These are phyloP conservation scores for Perognathus longimembris DNA, from an alignment of 2,113 vertebrate genomes.

Conservation along the genomic window DNA sequence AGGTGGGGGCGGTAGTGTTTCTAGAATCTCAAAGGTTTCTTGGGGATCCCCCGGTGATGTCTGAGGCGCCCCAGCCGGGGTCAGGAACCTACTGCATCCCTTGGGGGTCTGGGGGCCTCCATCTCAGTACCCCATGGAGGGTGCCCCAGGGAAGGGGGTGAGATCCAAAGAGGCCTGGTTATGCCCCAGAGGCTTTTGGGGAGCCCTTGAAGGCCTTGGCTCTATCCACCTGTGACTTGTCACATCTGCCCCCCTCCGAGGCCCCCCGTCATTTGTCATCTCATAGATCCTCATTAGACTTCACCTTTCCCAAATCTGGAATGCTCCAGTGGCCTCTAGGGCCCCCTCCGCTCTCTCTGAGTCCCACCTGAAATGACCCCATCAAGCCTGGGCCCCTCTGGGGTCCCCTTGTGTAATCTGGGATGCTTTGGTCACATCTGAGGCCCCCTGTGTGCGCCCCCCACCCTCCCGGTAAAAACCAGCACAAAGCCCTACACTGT, in stretches of 20 bases:
- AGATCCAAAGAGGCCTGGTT: too few species aligned
- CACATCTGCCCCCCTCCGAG: neutral
- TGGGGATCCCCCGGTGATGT: neutral
- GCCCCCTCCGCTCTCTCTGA: neutral
- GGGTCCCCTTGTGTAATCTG: neutral
- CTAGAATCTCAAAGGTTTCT: neutral
- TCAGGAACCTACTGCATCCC: neutral
- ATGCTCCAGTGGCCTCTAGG: neutral
- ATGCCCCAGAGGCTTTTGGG: neutral
- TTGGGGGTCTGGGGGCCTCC: neutral
- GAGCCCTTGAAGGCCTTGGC: neutral
- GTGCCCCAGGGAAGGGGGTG: too few species aligned
- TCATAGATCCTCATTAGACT: neutral
- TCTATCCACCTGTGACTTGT: neutral
- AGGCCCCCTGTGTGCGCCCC: neutral
- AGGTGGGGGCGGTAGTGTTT: neutral
- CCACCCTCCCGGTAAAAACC: neutral
- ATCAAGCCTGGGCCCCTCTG: neutral
- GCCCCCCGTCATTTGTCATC: constrained; percentile 14
- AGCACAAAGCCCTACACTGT: neutral
- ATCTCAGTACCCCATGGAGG: neutral
- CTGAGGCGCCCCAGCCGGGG: neutral
- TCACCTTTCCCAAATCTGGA: neutral
- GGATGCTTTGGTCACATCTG: neutral
- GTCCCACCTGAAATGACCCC: neutral